phyloP scores from a whole-genome alignment of 2,113 vertebrate species.

The Phainopepla nitens region DNA sequence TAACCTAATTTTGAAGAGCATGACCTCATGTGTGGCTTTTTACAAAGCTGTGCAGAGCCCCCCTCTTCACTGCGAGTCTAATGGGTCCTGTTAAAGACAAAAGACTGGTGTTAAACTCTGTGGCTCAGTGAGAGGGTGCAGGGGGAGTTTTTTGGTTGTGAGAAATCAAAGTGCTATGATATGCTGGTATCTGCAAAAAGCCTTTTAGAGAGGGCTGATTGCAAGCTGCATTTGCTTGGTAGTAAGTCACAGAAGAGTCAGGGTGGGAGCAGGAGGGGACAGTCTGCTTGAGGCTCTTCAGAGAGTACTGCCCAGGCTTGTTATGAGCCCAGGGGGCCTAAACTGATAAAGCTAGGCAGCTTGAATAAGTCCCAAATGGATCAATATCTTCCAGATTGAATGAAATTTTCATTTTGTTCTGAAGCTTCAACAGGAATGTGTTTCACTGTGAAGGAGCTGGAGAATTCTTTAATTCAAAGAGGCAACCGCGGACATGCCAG shows the following conservation, averaged over 20 bases:
- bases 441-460: not conserved
- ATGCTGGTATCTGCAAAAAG: not conserved
- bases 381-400: not conserved
- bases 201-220: slow-evolving; percentile 10
- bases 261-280: not conserved
- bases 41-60: not conserved
- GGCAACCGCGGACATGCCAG: not conserved
- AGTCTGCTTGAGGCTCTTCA: not conserved
- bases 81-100: not conserved
- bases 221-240: not conserved
- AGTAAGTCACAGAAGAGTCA: not conserved
- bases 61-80: not conserved
- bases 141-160: not conserved
- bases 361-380: not conserved
- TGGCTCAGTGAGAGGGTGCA: not conserved
- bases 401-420: not conserved
- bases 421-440: not conserved
- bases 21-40: not conserved
- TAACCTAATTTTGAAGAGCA: not conserved
- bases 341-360: not conserved
- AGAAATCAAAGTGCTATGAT: not conserved
- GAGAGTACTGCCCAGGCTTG: not conserved
- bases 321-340: not conserved
- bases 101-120: not conserved
- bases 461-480: not conserved